A percentile compares a stretch with the other conserved stretches of the same genome.
Evolutionary conservation across 2,797 vertebrate species (phyloP).

Genomic region (Lepilemur ruficaudatus): DNA sequence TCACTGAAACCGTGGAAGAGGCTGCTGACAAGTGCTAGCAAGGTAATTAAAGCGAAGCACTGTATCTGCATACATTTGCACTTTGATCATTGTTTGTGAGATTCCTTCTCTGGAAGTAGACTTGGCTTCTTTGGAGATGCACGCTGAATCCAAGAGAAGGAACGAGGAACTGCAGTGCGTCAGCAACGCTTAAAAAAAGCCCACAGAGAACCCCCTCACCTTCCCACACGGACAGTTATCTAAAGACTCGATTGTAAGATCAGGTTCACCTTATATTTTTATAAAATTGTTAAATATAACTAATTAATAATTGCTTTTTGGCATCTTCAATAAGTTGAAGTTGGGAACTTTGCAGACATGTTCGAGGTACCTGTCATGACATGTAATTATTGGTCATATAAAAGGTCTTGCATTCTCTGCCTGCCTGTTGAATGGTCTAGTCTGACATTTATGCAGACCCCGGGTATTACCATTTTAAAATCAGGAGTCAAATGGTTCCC

Average conservation of each 20-base stretch:
- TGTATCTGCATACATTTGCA: slow-evolving; percentile 86
- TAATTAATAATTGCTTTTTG: slow-evolving; percentile 54
- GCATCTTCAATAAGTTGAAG: neutral
- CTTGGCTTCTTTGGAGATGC: slow-evolving; percentile 65
- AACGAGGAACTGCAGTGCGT: slow-evolving; percentile 75
- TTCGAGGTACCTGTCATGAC: accelerated
- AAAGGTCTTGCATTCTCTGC: accelerated
- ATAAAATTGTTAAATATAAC: neutral
- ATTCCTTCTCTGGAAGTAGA: slow-evolving; percentile 77
- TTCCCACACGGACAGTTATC: slow-evolving; percentile 62
- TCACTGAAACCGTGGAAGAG: slow-evolving; percentile 80
- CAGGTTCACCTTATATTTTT: slow-evolving; percentile 55
- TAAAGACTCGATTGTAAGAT: slow-evolving; percentile 70
- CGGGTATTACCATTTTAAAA: accelerated
- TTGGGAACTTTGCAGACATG: neutral
- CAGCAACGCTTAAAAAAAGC: slow-evolving; percentile 79
- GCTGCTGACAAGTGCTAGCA: slow-evolving; percentile 80
- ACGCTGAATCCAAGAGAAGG: slow-evolving; percentile 78
- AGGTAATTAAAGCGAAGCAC: slow-evolving; percentile 85
- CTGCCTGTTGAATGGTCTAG: accelerated
- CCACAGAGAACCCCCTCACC: slow-evolving; percentile 68
- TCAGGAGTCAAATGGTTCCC: accelerated
- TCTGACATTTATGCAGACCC: neutral
- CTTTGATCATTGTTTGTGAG: slow-evolving; percentile 83
- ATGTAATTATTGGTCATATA: accelerated